Evolutionary conservation across 1,140 invertebrate genomes (phyloP).

Genomic region (Sitophilus oryzae): DNA sequence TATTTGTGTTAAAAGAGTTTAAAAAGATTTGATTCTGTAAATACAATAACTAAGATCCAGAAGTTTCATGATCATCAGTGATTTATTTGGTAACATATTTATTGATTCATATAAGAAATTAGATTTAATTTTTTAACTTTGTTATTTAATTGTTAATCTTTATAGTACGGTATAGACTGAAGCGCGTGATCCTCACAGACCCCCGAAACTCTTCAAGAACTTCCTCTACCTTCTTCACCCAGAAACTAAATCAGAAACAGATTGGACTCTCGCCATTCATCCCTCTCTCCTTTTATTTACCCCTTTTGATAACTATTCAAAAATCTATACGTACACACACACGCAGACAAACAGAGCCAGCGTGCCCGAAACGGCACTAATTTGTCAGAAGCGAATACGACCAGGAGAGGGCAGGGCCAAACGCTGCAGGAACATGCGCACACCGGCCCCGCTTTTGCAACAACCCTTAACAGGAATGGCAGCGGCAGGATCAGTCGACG

Average conservation of each 20-base stretch:
- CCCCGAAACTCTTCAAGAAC: too few relatives aligned
- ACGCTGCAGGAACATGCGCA: slow-evolving; percentile 25
- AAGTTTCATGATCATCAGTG: too few relatives aligned
- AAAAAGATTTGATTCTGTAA: too few relatives aligned
- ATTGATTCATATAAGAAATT: too few relatives aligned
- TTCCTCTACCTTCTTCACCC: too few relatives aligned
- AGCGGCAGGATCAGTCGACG: slow-evolving; percentile 25
- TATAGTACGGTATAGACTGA: too few relatives aligned
- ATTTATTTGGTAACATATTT: too few relatives aligned
- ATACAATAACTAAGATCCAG: too few relatives aligned
- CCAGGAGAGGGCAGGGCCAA: slow-evolving; percentile 36
- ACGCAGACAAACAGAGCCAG: neutral
- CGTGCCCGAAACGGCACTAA: slow-evolving; percentile 38
- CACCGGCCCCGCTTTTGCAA: slow-evolving; percentile 20
- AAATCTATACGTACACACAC: slow-evolving; percentile 38
- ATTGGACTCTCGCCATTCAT: slow-evolving; percentile 10
- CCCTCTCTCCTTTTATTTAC: slow-evolving; percentile 20
- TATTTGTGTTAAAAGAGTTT: too few relatives aligned
- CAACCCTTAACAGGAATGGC: slow-evolving; percentile 36
- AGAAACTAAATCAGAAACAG: slow-evolving; percentile 12
- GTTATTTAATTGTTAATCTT: too few relatives aligned
- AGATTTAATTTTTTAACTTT: too few relatives aligned
- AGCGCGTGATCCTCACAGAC: too few relatives aligned
- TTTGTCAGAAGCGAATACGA: slow-evolving; percentile 42
- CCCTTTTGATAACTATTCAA: slow-evolving; percentile 41